These are phyloP conservation scores for Mesorhabditis sp. DNA, from an alignment of 2,888 invertebrate species.

Conservation along the genomic window DNA sequence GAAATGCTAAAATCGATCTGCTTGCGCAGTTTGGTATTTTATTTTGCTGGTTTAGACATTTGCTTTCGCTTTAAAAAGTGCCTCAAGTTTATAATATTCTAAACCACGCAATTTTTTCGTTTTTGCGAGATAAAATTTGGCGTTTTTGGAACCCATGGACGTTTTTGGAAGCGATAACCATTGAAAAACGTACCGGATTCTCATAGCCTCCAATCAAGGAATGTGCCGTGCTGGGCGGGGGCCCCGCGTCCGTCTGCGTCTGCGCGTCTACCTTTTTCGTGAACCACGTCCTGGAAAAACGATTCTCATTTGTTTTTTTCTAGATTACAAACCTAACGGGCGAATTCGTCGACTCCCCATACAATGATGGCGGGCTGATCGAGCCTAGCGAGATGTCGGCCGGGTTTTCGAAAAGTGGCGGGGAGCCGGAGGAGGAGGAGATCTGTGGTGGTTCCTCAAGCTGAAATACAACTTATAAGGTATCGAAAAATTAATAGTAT, in stretches of 20 bases:
- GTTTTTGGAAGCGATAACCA: no score
- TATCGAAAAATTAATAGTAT: constrained; percentile 8
- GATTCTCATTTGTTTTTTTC: neutral
- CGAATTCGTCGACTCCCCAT: constrained; percentile 4
- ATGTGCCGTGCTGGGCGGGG: constrained; percentile 22
- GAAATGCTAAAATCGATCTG: no score
- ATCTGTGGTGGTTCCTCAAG: constrained; percentile 27
- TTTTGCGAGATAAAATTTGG: no score
- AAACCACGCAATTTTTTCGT: no score
- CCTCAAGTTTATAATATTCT: no score
- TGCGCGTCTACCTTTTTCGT: constrained; percentile 21
- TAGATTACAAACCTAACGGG: constrained; percentile 15
- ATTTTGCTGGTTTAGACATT: no score
- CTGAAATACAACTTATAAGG: neutral
- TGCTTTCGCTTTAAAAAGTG: no score
- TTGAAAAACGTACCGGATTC: constrained; percentile 7
- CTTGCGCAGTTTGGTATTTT: no score
- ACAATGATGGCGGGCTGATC: constrained; percentile 5
- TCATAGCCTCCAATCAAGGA: constrained; percentile 15
- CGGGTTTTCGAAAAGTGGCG: constrained; percentile 51
- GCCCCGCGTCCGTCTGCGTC: constrained; percentile 34
- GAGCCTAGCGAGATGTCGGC: constrained; percentile 45
- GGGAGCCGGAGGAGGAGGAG: constrained; percentile 36
- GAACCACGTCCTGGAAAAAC: neutral
- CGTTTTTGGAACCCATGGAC: no score